Evolutionary conservation across 2,888 invertebrate genomes (phyloP), one percentile per base, ranked within the genome.

Genomic region (Ormia ochracea): DNA sequence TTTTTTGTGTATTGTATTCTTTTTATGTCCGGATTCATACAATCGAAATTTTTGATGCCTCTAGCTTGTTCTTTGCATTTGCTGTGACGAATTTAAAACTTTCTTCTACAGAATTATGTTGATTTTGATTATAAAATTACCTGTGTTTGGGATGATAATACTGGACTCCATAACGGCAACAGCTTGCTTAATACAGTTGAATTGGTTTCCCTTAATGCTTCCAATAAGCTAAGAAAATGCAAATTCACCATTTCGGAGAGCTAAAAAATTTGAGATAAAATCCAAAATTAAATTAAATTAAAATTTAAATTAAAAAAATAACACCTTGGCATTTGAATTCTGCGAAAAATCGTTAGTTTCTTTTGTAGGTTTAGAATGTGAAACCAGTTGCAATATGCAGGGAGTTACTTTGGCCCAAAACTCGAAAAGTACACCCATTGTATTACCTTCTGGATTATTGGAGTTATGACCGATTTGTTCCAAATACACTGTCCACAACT

Each of bases 381-480:
- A 94, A 38, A 99, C 94, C 73, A 99, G 91, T 88, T 98, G 97
- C 80, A 99, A 91, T 74, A 99, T 94, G 80, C 96, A 96, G 0
- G 99, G 99, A 41, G 99, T 98, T 5, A 99, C 96, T 90, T 98
- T 96, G 61, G 96, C 96, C 99, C 99, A 99, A 92, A 99, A 99
- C 91, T 99, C 98, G 84, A 98, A 94, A 68, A 99, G 92, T 82
- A 97, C 95, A 82, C 94, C 94, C 90, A 94, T 92, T 1, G 95
- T 94, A 85, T 94, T 94, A 12, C 93, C 92, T 86, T 96, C 96
- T 38, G 92, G 91, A 87, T 92, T 93, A 82, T 93, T 94, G 86
- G 93, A 92, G 48, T 91, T 91, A 54, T 91, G 92, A 1, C 96
- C 94, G 85, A 95, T 92, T 89, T 96, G 96, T 90, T 99, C 99